Evolutionary conservation across 1,140 invertebrate species (phyloP), one percentile per base, ranked within the genome.

Genomic region (Centruroides vittatus): DNA sequence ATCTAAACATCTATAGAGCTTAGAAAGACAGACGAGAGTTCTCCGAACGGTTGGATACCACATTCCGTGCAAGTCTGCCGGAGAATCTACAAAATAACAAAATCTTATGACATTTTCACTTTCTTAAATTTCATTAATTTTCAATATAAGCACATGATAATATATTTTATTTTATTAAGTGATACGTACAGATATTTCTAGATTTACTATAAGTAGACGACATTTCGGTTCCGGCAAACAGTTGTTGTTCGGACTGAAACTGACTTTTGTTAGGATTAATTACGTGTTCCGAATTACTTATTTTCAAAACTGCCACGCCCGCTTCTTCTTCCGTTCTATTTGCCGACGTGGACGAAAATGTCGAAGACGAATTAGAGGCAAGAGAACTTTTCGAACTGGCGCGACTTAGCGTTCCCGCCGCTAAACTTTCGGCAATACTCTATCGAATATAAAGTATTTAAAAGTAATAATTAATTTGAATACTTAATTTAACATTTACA

Each of bases 11-110:
- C 94, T 80, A 75, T 96, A 98, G 0, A 99, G 78, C 65, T 97
- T 86, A 0, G 93, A 97, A 3, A 99, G 75, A 70, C 93, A 98
- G 35, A 98, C 88, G 8, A 99, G 74, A 0, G 95, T 96, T 56
- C 96, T 77, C 12, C 95, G 79, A 0, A 99, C 92, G 0, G 91
- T 95, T 0, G 96, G 96, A 78, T 98, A 99, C 96, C 96, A 99
- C 93, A 99, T 96, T 1, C 95, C 96, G 76, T 99, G 96, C 8
- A 98, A 76, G 78, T 99, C 95, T 35, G 94, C 93, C 0, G 93
- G 90, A 1, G 91, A 94, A 70, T 73, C 66, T 66, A 61, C 52
- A 7, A 36, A 49, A 41, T 52, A 3, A 35, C 6, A 35, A 55
- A 4, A 35, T 13, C 4, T 35, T 54, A 13, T 54, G 23, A 9